These are phyloP conservation scores for Fistularia tabacaria DNA, from an alignment of 2,797 vertebrate species.

Conservation along the genomic window DNA sequence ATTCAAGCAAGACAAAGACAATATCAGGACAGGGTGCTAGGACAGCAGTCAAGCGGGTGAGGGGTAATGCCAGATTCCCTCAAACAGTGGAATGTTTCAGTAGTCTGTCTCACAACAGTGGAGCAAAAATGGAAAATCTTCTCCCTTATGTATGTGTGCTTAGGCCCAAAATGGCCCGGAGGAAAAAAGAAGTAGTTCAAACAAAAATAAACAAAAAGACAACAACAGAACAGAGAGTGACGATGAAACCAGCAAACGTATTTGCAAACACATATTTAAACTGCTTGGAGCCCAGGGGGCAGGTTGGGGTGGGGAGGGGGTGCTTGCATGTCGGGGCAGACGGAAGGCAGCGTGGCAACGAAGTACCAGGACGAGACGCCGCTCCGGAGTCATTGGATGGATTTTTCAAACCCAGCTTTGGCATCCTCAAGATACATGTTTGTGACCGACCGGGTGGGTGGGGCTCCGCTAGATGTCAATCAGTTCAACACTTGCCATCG, in stretches of 20 bases:
- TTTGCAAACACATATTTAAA: conserved; percentile 57
- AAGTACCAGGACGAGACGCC: conserved; percentile 52
- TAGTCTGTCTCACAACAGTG: conserved; percentile 66
- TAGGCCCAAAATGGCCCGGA: conserved; percentile 40
- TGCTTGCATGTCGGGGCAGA: conserved; percentile 50
- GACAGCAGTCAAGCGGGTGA: conserved; percentile 58
- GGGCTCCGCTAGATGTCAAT: conserved; percentile 42
- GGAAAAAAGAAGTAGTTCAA: conserved; percentile 41
- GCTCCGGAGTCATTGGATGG: conserved; percentile 18
- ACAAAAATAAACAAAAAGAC: conserved; percentile 27
- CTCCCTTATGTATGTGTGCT: conserved; percentile 56
- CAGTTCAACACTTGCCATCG: conserved; percentile 30
- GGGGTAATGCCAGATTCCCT: conserved; percentile 46
- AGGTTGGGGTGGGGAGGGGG: background rate
- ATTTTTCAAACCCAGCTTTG: conserved; percentile 26
- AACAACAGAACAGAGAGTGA: conserved; percentile 41
- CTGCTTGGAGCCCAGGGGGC: conserved; percentile 46
- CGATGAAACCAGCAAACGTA: conserved; percentile 51
- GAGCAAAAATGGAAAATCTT: conserved; percentile 46
- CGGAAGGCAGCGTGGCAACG: conserved; percentile 22
- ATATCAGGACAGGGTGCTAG: conserved; percentile 23
- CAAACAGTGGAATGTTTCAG: conserved; percentile 77
- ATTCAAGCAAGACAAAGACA: conserved; percentile 38
- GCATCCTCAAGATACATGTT: conserved; percentile 22
- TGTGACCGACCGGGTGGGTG: conserved; percentile 1